Conservation (phyloP, 2,888 invertebrate species). For the Geotrupes spiniger region DNA sequence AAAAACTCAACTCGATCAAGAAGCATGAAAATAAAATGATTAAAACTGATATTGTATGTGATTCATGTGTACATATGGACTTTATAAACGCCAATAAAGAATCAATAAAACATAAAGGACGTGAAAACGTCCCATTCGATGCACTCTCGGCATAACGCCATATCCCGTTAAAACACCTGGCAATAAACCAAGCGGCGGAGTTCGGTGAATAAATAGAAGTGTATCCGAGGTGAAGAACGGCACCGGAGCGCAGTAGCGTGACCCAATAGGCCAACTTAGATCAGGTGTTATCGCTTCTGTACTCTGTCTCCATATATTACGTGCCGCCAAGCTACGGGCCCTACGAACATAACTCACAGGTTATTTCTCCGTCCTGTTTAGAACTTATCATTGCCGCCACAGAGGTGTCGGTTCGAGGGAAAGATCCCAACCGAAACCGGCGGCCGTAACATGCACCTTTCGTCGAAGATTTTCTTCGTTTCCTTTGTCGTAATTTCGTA, state of each 20-base stretch:
- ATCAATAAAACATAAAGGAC: too few species aligned
- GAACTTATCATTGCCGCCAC: conserved; percentile 36
- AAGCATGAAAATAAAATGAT: too few species aligned
- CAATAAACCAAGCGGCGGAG: background rate
- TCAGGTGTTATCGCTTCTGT: conserved; percentile 46
- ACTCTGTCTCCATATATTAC: conserved; percentile 46
- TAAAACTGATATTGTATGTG: too few species aligned
- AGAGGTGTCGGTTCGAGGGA: conserved; percentile 21
- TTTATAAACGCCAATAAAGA: too few species aligned
- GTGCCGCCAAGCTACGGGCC: conserved; percentile 31
- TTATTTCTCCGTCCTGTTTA: conserved; percentile 29
- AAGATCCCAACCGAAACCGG: conserved; percentile 34
- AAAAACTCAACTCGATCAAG: too few species aligned
- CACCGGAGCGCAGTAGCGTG: conserved; percentile 29
- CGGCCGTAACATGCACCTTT: conserved; percentile 25
- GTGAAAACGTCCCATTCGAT: too few species aligned
- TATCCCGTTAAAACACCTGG: background rate
- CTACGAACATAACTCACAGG: conserved; percentile 38
- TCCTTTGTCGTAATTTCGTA: conserved; percentile 26
- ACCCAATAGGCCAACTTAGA: conserved; percentile 38
- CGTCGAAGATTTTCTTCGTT: conserved; percentile 32
- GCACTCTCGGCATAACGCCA: too few species aligned
- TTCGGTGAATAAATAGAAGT: conserved; percentile 6
- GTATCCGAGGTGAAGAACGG: conserved; percentile 18
- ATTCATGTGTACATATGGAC: too few species aligned